Base-by-base conservation (phyloP, 2,113 vertebrate species). In the Morphnarchus princeps region DNA sequence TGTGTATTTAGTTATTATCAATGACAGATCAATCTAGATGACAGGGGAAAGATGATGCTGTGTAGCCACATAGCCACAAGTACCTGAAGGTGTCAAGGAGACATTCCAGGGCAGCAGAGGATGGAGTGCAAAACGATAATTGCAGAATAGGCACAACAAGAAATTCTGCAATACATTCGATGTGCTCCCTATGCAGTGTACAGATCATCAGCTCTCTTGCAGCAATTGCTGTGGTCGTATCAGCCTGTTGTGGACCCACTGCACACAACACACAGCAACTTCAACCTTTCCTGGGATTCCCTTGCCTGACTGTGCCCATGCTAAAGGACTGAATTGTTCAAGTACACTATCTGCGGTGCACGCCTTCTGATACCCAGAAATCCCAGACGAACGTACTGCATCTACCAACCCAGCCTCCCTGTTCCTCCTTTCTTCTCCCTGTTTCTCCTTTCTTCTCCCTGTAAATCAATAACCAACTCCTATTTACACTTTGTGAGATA, bases 151-250 rank as follows among this genome's bases (percentile, higher is more conserved):
- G 12, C 20, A 26, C 31, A 40, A 59, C 28, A 87, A 49, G 45
- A 42, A 72, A 49, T 61, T 36, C n/a, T 49, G 32, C 47, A 52
- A 25, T 14, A 58, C 58, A 63, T 40, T 36, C 49, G 29, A 26
- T 0, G 0, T 12, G 32, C 11, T 67, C 20, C 4, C 3, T 24
- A 62, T 6, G 8, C 16, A 63, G 14, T 1, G 6, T 12, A n/a
- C 22, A 72, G 45, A 43, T 10, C 19, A 32, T 5, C 59, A 28
- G n/a, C 36, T 45, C 72, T 84, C 55, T 13, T 7, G 29, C 29
- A 40, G 49, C 7, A 69, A 6, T 22, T n/a, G 54, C 29, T 45
- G 47, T 26, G 18, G 22, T 54, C 16, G 3, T 4, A 15, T 9
- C 78, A n/a, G 54, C 19, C 42, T 45, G 6, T 1, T 29, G 54